Percentiles rank a stretch among this genome's conserved stretches.
Evolutionary conservation across 2,888 invertebrate species (phyloP).

Genomic region (Polyommatus icarus): DNA sequence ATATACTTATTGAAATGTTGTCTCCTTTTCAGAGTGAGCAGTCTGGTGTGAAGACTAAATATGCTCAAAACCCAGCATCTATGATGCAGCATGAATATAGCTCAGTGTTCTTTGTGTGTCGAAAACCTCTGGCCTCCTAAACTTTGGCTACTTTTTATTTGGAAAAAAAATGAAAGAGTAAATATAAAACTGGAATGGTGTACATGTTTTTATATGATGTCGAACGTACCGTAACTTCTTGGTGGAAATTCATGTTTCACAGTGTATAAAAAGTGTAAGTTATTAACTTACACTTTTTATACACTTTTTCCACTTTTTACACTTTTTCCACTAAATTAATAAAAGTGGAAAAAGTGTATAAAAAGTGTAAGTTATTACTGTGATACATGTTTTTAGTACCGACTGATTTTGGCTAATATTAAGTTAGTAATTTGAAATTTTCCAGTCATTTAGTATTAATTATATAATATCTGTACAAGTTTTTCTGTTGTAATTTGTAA

Average conservation of each 20-base stretch:
- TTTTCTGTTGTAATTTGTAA: slow-evolving; percentile 3
- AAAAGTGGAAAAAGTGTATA: too few species aligned
- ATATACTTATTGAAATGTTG: slow-evolving; percentile 25
- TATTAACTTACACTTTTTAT: too few species aligned
- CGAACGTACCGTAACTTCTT: too few species aligned
- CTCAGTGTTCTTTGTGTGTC: slow-evolving; percentile 95
- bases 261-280: too few species aligned
- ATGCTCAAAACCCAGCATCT: slow-evolving; percentile 94
- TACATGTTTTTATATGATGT: slow-evolving; percentile 1
- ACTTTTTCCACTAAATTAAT: too few species aligned
- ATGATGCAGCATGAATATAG: slow-evolving; percentile 96
- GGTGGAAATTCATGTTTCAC: too few species aligned
- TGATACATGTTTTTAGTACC: neutral
- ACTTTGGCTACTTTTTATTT: slow-evolving; percentile 19
- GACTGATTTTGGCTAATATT: slow-evolving; percentile 2
- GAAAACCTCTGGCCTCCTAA: slow-evolving; percentile 81
- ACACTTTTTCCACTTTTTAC: too few species aligned
- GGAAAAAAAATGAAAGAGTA: neutral
- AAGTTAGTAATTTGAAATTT: neutral
- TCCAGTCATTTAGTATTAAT: slow-evolving; percentile 11
- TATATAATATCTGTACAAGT: neutral
- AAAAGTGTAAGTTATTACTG: too few species aligned
- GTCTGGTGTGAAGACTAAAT: slow-evolving; percentile 89
- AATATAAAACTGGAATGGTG: neutral
- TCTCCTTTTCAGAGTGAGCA: slow-evolving; percentile 84